These are phyloP conservation scores for Pelochelys cantorii DNA, from an alignment of 2,797 vertebrate genomes.

Conservation along the genomic window DNA sequence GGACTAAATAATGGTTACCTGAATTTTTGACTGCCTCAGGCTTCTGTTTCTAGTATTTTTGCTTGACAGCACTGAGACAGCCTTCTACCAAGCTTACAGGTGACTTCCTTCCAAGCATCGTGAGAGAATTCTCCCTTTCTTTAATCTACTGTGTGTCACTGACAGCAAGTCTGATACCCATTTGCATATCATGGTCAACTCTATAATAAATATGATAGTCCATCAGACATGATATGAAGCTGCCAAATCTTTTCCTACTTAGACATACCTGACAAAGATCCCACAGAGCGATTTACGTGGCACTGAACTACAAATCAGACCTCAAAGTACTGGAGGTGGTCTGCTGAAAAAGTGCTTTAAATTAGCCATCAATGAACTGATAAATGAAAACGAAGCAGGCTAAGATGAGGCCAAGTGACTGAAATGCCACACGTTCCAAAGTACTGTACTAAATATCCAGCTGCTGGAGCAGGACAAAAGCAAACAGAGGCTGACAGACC, in stretches of 20 bases:
- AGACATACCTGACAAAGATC: not conserved
- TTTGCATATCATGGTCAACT: not conserved
- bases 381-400: not conserved
- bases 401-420: not conserved
- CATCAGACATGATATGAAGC: not conserved
- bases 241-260: not conserved
- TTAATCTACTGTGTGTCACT: not conserved
- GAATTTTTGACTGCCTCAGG: not conserved
- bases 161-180: not conserved
- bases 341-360: not conserved
- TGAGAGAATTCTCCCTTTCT: not conserved
- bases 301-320: not conserved
- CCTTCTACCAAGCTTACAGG: not conserved
- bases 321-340: not conserved
- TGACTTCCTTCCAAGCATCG: not conserved
- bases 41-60: not conserved
- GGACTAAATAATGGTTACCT: not conserved
- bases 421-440: not conserved
- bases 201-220: not conserved
- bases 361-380: not conserved
- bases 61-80: not conserved
- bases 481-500: not conserved
- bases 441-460: not conserved
- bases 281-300: fast-evolving
- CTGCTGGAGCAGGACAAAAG: not conserved